These are phyloP conservation scores for Xenotilapia longispinis DNA, from an alignment of 2,113 vertebrate species.

Conservation along the genomic window DNA sequence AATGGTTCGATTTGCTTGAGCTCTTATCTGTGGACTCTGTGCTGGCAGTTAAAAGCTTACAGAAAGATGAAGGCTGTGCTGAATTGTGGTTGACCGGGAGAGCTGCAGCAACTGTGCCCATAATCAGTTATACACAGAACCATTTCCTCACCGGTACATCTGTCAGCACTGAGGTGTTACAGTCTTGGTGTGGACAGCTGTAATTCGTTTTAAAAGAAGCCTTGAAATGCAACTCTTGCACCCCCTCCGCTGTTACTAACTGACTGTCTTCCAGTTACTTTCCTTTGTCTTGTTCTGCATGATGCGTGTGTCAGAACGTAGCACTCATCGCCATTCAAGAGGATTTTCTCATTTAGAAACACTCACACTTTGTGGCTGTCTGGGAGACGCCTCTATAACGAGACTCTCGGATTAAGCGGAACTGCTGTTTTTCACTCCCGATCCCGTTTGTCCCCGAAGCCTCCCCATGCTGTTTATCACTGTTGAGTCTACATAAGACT, in stretches of 20 bases:
- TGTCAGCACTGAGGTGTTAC: not conserved
- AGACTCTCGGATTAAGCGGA: not conserved
- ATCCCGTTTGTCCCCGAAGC: not conserved
- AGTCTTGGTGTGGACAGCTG: not conserved
- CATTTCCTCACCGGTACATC: not conserved
- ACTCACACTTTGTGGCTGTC: not conserved
- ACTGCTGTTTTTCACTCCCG: not conserved
- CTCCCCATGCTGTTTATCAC: constrained; percentile 11
- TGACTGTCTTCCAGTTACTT: not conserved
- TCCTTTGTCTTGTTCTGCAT: constrained; percentile 44
- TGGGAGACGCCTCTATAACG: not conserved
- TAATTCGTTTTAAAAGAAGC: not conserved
- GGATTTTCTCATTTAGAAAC: constrained; percentile 1
- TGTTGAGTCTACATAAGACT: not conserved
- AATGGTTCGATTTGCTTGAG: not conserved
- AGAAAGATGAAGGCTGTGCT: not conserved
- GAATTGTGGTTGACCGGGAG: not conserved
- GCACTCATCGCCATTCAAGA: constrained; percentile 11
- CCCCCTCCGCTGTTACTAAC: not conserved
- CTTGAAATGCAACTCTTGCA: constrained; percentile 21
- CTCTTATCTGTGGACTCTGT: not conserved
- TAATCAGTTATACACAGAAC: not conserved
- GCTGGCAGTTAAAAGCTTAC: not conserved
- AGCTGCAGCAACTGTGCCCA: not conserved
- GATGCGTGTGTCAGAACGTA: constrained; percentile 16